Evolutionary conservation across 23 tunicate species (phyloP), one percentile per base, ranked within the genome.

Genomic region (Corella eumyota): DNA sequence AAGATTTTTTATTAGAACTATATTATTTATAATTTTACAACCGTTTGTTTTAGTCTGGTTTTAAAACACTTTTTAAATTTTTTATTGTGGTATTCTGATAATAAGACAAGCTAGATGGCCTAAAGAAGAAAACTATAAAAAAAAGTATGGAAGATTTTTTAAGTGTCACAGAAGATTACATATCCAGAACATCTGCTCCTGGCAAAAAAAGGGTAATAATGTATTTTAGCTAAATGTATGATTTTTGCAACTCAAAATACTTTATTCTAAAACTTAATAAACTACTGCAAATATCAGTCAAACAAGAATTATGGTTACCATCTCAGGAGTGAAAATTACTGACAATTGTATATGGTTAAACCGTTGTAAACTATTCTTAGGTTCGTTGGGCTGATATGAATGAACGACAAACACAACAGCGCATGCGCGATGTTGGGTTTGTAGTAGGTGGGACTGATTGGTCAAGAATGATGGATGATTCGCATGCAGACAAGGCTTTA

Each of bases 371-470:
- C n/a, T 36, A 32, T 34, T 13, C 51, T 19, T 62, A 86, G 95
- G 95, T 86, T 23, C 75, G 95, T 30, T 86, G 95, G 95, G 95
- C 95, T 21, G 95, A 86, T 34, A 78, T 86, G 22, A 51, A 77
- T 22, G 95, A 77, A 51, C 64, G 71, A 24, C 34, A 70, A 34
- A 76, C 58, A 58, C 95, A 85, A 37, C 74, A 71, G 27, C 67
- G 85, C 4, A 71, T 85, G 95, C 67, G 95, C 9, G 95, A 85
- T 30, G 85, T 85, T 31, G 95, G 95, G 2, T 85, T 85, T 59
- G 95, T 85, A 36, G 85, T 85, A 3, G 95, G 95, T 11, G 70
- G 71, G 32, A 81, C 92, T 25, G 85, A 85, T 36, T 85, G 95
- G 95, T 73, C 61, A 13, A 57, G 85, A 17, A 77, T 85, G 79